Conservation (phyloP, 2,113 vertebrate genomes). For the Reinhardtius hippoglossoides region DNA sequence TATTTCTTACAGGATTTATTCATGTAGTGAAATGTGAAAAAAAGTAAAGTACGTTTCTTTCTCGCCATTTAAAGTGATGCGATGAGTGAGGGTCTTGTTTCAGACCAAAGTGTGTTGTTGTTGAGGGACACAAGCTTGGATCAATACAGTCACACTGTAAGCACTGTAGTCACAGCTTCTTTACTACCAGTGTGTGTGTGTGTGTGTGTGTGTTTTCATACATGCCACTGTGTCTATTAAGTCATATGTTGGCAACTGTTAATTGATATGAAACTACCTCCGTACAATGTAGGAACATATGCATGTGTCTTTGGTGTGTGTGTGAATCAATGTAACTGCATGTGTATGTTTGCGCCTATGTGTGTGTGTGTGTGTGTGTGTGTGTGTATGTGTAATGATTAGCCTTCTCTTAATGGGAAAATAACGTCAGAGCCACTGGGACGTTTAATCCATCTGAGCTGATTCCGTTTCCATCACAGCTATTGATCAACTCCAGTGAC, state of each 20-base stretch:
- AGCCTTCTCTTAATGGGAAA: conserved; percentile 83
- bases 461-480: conserved; percentile 82
- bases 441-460: conserved; percentile 84
- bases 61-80: conserved; percentile 44
- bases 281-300: conserved; percentile 11
- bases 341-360: neutral
- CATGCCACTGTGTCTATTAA: conserved; percentile 15
- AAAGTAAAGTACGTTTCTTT: conserved; percentile 1
- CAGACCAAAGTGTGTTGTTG: conserved; percentile 36
- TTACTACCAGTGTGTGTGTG: conserved; percentile 22
- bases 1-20: neutral
- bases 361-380: conserved; percentile 5
- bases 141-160: conserved; percentile 55
- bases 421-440: conserved; percentile 81
- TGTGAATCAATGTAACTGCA: conserved; percentile 9
- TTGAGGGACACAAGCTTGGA: conserved; percentile 43
- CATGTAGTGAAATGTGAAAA: neutral
- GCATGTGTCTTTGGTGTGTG: conserved; percentile 22
- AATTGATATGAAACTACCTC: conserved; percentile 38
- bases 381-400: conserved; percentile 72
- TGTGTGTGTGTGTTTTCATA: conserved; percentile 3
- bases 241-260: conserved; percentile 27
- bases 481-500: conserved; percentile 82
- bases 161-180: conserved; percentile 55
- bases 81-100: conserved; percentile 10